Conservation (phyloP, 1,140 invertebrate genomes). For the Grapholita molesta region DNA sequence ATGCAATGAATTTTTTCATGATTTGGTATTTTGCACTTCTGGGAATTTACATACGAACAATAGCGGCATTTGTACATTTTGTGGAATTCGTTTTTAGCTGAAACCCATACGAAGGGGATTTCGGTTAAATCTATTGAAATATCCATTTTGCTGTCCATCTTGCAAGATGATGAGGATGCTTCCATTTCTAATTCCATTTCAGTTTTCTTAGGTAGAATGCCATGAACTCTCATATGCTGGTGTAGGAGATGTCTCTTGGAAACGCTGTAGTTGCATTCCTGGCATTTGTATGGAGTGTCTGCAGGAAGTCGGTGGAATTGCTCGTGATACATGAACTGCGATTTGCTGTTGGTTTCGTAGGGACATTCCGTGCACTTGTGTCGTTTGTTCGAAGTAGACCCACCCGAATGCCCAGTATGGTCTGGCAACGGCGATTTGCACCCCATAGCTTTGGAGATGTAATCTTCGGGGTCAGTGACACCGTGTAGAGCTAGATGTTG, state of each 20-base stretch:
- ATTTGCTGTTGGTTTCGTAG: slow-evolving; percentile 90
- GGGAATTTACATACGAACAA: slow-evolving; percentile 89
- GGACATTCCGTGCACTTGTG: slow-evolving; percentile 87
- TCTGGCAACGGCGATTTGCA: slow-evolving; percentile 57
- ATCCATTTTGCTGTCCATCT: slow-evolving; percentile 35
- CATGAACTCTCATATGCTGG: slow-evolving; percentile 88
- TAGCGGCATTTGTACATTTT: slow-evolving; percentile 93
- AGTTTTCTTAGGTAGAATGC: slow-evolving; percentile 71
- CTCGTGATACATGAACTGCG: slow-evolving; percentile 90
- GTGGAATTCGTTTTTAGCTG: slow-evolving; percentile 83
- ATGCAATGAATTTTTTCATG: slow-evolving; percentile 91
- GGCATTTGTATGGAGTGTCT: slow-evolving; percentile 87
- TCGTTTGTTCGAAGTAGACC: slow-evolving; percentile 68
- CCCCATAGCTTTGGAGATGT: slow-evolving; percentile 64
- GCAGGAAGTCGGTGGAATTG: slow-evolving; percentile 88
- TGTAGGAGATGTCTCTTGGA: slow-evolving; percentile 87
- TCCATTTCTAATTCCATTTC: slow-evolving; percentile 57
- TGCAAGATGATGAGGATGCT: slow-evolving; percentile 29
- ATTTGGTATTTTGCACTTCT: slow-evolving; percentile 89
- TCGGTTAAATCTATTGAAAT: slow-evolving; percentile 50
- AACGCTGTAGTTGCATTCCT: slow-evolving; percentile 89
- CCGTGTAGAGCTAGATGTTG: slow-evolving; percentile 71
- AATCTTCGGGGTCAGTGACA: slow-evolving; percentile 70
- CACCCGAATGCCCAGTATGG: slow-evolving; percentile 7
- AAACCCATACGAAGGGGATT: slow-evolving; percentile 86